Conservation (phyloP, 1,140 invertebrate genomes). For the Drosophila guanche region DNA sequence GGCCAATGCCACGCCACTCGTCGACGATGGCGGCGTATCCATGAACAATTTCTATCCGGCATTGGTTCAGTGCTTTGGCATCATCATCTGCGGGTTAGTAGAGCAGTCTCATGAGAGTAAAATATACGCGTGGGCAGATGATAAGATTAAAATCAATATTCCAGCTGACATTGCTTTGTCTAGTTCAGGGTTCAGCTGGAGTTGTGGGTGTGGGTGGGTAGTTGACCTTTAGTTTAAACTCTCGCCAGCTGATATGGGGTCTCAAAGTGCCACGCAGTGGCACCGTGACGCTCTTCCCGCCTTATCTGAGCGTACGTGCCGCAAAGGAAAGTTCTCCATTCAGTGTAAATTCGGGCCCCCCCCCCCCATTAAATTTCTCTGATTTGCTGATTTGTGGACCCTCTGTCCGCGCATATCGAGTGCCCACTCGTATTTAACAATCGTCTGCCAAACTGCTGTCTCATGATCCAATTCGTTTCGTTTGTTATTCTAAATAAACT, state of each 20-base stretch:
- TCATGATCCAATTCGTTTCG: conserved; percentile 22
- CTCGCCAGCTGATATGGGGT: background rate
- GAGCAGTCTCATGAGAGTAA: background rate
- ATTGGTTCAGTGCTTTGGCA: conserved; percentile 94
- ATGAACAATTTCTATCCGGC: conserved; percentile 95
- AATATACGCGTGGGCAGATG: background rate
- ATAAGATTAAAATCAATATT: conserved; percentile 8
- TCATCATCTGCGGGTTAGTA: conserved; percentile 94
- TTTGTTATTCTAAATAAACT: conserved; percentile 24
- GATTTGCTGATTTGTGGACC: conserved; percentile 13
- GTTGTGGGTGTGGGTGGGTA: background rate
- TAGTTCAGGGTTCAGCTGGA: background rate
- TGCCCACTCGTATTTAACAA: conserved; percentile 23
- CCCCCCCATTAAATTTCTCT: conserved; percentile 28
- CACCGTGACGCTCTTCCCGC: background rate
- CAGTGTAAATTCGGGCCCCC: conserved; percentile 29
- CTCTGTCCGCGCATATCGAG: conserved; percentile 19
- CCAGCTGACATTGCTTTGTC: background rate
- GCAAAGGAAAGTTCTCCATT: conserved; percentile 12
- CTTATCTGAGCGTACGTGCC: conserved; percentile 27
- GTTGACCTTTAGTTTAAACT: background rate
- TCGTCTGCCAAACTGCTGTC: conserved; percentile 20
- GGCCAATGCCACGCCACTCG: conserved; percentile 42
- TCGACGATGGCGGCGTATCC: conserved; percentile 83
- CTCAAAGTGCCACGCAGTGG: conserved; percentile 1